Evolutionary conservation across 1,140 invertebrate species (phyloP), one percentile per base, ranked within the genome.

Genomic region (Aphaenogaster rudis): DNA sequence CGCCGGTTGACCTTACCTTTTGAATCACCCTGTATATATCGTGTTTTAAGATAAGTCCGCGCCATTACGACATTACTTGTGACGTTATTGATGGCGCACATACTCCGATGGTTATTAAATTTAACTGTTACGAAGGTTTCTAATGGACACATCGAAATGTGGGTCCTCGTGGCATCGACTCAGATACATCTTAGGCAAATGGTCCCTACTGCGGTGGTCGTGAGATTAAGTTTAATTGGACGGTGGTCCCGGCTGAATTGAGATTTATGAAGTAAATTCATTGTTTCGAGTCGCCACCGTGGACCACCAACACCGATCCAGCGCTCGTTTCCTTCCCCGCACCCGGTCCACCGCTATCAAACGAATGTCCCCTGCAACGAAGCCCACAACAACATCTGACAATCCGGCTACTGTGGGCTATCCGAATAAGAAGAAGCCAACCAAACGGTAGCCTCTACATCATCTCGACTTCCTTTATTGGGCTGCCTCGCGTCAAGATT

Each of bases 201-300:
- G 91, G 93, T 28, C 78, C 80, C 89, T 79, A 91, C 91, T 77
- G 74, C 91, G 92, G 92, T 93, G 92, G 93, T 92, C 91, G 90
- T 84, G 88, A 93, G 92, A 95, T 94, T 93, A 93, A 94, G 93
- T 94, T 95, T 95, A 95, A 95, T 95, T 94, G 94, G 92, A 84
- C 91, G 89, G 90, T 92, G 91, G 92, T 88, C 90, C 92, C 90
- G 89, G 87, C 86, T 95, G 93, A 95, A 95, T 95, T 95, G 92
- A 95, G 94, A 95, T 95, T 95, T 95, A 95, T 95, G 94, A 94
- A 95, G 94, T 94, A 95, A 95, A 95, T 95, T 95, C 94, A 94
- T 95, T 95, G 94, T 95, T 94, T 94, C 90, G 93, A 93, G 89
- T 93, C 86, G 92, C 88, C 91, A 92, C 89, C 69, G 92, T 90